These are phyloP conservation scores for Syrphus vitripennis DNA, from an alignment of 2,888 invertebrate genomes.

Conservation along the genomic window DNA sequence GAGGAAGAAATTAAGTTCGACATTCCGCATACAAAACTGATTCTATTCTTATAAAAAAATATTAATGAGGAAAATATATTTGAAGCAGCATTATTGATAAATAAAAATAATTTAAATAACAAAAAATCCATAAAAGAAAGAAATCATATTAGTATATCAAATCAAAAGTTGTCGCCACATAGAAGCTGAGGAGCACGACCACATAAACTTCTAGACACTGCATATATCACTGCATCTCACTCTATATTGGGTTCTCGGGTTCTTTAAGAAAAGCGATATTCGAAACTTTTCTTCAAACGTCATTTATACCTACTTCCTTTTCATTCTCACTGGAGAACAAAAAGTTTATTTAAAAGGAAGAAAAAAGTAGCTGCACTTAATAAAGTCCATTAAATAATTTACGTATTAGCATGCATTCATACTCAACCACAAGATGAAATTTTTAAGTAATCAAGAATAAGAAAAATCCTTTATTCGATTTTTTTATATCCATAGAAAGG, in stretches of 20 bases:
- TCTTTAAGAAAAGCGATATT: conserved; percentile 22
- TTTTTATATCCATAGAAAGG: conserved; percentile 55
- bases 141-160: neutral
- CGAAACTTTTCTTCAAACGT: conserved; percentile 45
- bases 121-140: neutral
- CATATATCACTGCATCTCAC: conserved; percentile 58
- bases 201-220: conserved; percentile 16
- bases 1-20: neutral
- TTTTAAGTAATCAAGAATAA: neutral
- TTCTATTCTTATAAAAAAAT: neutral
- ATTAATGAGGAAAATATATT: neutral
- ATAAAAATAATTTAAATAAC: neutral
- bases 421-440: conserved; percentile 27
- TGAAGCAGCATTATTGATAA: neutral
- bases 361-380: neutral
- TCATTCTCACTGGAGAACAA: neutral
- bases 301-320: conserved; percentile 22
- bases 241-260: conserved; percentile 34
- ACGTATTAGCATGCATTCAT: conserved; percentile 5
- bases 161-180: conserved; percentile 37
- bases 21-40: conserved; percentile 3
- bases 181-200: conserved; percentile 51
- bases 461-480: conserved; percentile 11
- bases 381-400: neutral
- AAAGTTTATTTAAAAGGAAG: neutral